Percentiles rank a stretch among this genome's conserved stretches.
These are phyloP conservation scores for Acrobasis suavella DNA, from an alignment of 2,888 invertebrate genomes.

Conservation along the genomic window DNA sequence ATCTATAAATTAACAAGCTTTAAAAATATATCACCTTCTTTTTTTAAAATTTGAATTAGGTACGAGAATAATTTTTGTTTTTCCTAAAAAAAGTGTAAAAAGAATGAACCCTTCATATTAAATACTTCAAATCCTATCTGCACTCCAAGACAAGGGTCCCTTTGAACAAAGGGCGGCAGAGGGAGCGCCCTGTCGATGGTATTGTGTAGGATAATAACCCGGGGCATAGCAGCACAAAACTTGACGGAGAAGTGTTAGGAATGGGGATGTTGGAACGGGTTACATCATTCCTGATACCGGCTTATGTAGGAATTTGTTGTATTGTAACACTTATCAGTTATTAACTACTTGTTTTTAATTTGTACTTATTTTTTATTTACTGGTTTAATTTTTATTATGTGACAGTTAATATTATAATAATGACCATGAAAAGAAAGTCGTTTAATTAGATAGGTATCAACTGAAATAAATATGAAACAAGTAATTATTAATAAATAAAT, in stretches of 20 bases:
- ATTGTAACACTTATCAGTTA: neutral
- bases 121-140: slow-evolving; percentile 4
- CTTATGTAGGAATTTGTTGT: neutral
- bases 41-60: too few relatives aligned
- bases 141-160: slow-evolving; percentile 12
- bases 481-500: too few relatives aligned
- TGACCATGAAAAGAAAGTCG: too few relatives aligned
- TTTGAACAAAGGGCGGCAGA: slow-evolving; percentile 5
- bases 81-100: neutral
- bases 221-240: neutral
- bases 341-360: too few relatives aligned
- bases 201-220: slow-evolving; percentile 11
- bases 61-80: too few relatives aligned
- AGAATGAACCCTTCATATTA: slow-evolving; percentile 5
- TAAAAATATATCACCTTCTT: too few relatives aligned
- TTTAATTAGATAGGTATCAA: too few relatives aligned
- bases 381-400: too few relatives aligned
- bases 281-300: neutral
- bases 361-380: too few relatives aligned
- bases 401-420: too few relatives aligned
- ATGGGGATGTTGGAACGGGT: neutral
- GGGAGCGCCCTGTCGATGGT: slow-evolving; percentile 8
- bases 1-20: too few relatives aligned
- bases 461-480: too few relatives aligned
- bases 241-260: slow-evolving; percentile 6